Evolutionary conservation across 2,888 invertebrate genomes (phyloP).

Genomic region (Chesias legatella): DNA sequence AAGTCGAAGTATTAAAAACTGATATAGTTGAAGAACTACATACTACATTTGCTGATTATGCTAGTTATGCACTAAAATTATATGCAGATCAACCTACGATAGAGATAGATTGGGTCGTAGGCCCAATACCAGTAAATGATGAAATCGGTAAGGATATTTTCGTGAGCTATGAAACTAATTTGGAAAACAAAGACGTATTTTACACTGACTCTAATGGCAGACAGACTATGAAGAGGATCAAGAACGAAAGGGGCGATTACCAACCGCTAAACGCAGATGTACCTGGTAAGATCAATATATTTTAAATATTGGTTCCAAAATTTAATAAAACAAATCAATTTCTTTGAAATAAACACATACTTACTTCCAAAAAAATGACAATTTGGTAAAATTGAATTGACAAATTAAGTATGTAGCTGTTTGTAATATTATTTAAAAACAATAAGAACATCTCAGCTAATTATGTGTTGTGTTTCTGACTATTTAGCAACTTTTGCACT

Average conservation of each 20-base stretch:
- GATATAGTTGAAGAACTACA: conserved; percentile 88
- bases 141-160: conserved; percentile 88
- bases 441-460: no score
- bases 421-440: no score
- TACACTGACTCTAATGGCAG: conserved; percentile 97
- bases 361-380: no score
- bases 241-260: conserved; percentile 64
- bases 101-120: conserved; percentile 90
- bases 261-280: conserved; percentile 35
- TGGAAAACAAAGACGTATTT: conserved; percentile 83
- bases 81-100: conserved; percentile 81
- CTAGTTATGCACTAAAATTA: conserved; percentile 86
- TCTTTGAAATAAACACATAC: no score
- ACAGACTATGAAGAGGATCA: conserved; percentile 86
- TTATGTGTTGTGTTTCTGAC: no score
- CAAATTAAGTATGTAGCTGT: no score
- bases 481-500: no score
- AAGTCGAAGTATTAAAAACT: conserved; percentile 63
- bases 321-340: no score
- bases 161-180: conserved; percentile 83
- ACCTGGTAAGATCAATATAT: conserved; percentile 37
- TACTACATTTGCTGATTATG: conserved; percentile 81
- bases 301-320: no score
- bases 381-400: no score
- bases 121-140: conserved; percentile 85